phyloP scores from a whole-genome alignment of 2,113 vertebrate species.

The Equus quagga region DNA sequence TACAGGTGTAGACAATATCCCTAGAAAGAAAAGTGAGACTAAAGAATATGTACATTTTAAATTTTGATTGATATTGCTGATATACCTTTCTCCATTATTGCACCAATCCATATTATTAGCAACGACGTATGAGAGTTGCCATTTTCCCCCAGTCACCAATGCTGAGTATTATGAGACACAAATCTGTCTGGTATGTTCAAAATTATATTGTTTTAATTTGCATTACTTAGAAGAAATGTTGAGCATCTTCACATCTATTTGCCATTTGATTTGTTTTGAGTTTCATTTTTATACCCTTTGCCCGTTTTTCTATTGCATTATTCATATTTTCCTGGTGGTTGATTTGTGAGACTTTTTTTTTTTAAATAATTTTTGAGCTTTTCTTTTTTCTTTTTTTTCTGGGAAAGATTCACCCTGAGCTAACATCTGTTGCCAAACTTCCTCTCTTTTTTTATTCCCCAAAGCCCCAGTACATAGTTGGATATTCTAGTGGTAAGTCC shows the following conservation, averaged over 20 bases:
- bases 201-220: conserved; percentile 27
- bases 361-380: too few relatives aligned
- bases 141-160: background rate
- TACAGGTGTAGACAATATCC: background rate
- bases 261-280: background rate
- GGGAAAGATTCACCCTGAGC: too few relatives aligned
- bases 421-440: too few relatives aligned
- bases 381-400: too few relatives aligned
- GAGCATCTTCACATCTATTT: background rate
- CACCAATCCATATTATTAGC: background rate
- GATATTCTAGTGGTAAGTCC: too few relatives aligned
- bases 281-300: background rate
- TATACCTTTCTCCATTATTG: background rate
- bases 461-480: too few relatives aligned
- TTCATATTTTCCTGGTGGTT: background rate
- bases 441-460: too few relatives aligned
- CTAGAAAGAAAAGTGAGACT: background rate
- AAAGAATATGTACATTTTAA: conserved; percentile 18
- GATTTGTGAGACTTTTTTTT: background rate
- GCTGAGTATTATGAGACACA: background rate
- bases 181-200: background rate
- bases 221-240: background rate
- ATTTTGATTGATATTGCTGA: background rate
- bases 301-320: background rate
- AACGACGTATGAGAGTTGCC: background rate